Conservation (phyloP, 2,113 vertebrate genomes). For the Apodemus speciosus region DNA sequence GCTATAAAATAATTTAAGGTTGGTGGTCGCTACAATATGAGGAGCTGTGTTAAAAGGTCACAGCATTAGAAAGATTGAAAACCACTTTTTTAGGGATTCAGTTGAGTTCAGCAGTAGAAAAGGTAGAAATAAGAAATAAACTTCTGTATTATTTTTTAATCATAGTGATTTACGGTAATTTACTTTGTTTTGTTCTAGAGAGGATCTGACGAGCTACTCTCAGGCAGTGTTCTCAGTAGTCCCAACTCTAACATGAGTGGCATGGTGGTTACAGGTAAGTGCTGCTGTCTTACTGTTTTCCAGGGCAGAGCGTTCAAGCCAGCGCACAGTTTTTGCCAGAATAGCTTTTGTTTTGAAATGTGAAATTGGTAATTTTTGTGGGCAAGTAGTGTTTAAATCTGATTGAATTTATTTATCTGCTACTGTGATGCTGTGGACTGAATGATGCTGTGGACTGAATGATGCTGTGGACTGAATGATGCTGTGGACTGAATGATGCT, state of each 20-base stretch:
- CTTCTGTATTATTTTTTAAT: conserved; percentile 68
- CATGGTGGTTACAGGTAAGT: conserved; percentile 96
- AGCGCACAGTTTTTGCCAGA: background rate
- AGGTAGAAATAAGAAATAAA: background rate
- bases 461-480: background rate
- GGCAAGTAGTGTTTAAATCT: background rate
- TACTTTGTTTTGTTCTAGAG: conserved; percentile 88
- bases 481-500: background rate
- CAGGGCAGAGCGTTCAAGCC: background rate
- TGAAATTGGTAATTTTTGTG: background rate
- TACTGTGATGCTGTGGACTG: background rate
- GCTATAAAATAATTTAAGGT: background rate
- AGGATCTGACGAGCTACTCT: conserved; percentile 98
- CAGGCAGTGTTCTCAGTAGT: conserved; percentile 96
- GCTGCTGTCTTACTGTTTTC: conserved; percentile 51
- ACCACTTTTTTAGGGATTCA: background rate
- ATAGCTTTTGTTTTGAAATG: conserved; percentile 21
- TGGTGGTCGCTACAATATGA: background rate
- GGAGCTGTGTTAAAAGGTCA: background rate
- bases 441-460: background rate
- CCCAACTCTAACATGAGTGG: conserved; percentile 96
- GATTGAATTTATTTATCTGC: background rate
- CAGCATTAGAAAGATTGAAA: background rate
- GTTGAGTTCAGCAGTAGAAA: conserved; percentile 10
- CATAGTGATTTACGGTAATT: conserved; percentile 69